phyloP scores from a whole-genome alignment of 2,113 vertebrate species.

The Empidonax traillii region DNA sequence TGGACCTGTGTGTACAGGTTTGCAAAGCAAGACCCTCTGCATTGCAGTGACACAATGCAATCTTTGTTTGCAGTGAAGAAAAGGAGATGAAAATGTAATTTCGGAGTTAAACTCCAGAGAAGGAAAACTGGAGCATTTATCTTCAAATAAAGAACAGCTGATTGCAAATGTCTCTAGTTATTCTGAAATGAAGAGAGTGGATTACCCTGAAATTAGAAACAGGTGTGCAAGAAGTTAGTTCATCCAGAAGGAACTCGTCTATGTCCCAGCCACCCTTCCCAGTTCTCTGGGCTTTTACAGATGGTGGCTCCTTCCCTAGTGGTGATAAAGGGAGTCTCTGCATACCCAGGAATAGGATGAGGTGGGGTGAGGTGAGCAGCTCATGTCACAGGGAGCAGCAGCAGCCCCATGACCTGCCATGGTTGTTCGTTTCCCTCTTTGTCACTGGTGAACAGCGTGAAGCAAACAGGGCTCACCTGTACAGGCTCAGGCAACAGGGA shows the following conservation, averaged over 20 bases:
- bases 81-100: neutral
- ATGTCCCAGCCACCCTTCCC: neutral
- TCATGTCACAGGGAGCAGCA: neutral
- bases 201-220: neutral
- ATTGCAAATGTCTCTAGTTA: neutral
- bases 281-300: neutral
- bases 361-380: neutral
- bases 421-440: neutral
- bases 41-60: neutral
- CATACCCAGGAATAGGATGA: neutral
- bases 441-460: neutral
- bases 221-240: neutral
- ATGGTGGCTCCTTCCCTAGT: neutral
- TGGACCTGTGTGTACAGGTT: neutral
- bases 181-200: neutral
- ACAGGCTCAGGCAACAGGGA: neutral
- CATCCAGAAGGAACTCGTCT: neutral
- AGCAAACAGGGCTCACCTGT: neutral
- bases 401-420: neutral
- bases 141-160: neutral
- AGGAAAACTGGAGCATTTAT: neutral
- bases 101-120: neutral
- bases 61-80: neutral
- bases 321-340: neutral
- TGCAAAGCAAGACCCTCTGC: neutral